Conservation (phyloP, 2,888 invertebrate genomes). For the Drosophila ezoana region DNA sequence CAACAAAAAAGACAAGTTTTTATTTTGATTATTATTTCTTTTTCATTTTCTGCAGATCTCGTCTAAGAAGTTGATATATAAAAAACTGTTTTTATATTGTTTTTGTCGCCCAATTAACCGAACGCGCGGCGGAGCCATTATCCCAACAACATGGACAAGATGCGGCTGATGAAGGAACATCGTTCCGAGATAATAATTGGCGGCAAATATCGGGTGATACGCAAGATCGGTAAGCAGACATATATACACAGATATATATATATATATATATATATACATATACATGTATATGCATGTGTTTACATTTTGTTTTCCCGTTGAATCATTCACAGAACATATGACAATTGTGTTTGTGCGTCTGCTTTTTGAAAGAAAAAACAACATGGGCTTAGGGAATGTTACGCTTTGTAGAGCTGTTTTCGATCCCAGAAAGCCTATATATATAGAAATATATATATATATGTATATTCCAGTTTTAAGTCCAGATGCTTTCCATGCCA, state of each 20-base stretch:
- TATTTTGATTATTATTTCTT: not conserved
- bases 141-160: conserved; percentile 81
- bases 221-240: conserved; percentile 92
- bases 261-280: not conserved
- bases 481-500: no score
- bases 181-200: conserved; percentile 92
- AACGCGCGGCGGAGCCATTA: conserved; percentile 45
- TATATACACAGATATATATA: not conserved
- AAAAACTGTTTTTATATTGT: conserved; percentile 11
- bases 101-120: conserved; percentile 8
- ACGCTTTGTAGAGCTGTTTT: no score
- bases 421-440: no score
- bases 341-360: no score
- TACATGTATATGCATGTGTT: not conserved
- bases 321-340: conserved; percentile 2
- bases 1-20: conserved; percentile 3
- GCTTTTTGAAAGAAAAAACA: no score
- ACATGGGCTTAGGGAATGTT: no score
- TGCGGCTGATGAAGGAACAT: conserved; percentile 82
- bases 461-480: no score
- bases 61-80: conserved; percentile 11
- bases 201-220: conserved; percentile 96
- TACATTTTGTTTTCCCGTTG: not conserved
- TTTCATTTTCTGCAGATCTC: conserved; percentile 23
- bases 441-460: no score